These are phyloP conservation scores for Rhagoletis pomonella DNA, from an alignment of 1,140 invertebrate species.

Conservation along the genomic window DNA sequence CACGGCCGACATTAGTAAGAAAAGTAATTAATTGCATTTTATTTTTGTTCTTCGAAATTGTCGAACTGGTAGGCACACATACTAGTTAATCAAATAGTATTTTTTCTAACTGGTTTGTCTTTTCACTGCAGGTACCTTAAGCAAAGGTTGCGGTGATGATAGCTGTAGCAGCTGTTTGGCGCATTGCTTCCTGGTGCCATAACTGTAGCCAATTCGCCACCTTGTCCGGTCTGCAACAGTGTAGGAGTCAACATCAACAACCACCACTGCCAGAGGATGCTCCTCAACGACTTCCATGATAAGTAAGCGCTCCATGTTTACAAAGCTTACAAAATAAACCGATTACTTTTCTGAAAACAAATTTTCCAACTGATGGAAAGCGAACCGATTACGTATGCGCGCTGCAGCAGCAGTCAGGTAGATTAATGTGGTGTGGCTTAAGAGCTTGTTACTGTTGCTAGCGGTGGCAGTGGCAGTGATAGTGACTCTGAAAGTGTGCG, in stretches of 20 bases:
- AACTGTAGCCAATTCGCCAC: constrained; percentile 1
- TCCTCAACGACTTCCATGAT: background rate
- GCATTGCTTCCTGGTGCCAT: constrained; percentile 44
- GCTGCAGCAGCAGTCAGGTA: background rate
- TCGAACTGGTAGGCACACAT: too few species aligned
- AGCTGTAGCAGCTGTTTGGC: constrained; percentile 1
- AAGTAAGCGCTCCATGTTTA: background rate
- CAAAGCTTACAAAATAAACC: constrained; percentile 38
- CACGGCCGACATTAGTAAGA: too few species aligned
- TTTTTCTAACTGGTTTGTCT: too few species aligned
- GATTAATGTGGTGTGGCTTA: constrained; percentile 4
- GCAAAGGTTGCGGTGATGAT: background rate
- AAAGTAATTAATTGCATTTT: too few species aligned
- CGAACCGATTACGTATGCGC: constrained; percentile 17
- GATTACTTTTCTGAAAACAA: constrained; percentile 40
- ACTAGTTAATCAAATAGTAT: too few species aligned
- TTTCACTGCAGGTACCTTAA: background rate
- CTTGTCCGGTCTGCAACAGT: background rate
- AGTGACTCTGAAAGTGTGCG: background rate
- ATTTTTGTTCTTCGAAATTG: too few species aligned
- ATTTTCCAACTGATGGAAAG: constrained; percentile 49
- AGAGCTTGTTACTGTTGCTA: constrained; percentile 14
- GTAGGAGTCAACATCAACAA: constrained; percentile 16
- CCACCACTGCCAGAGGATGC: constrained; percentile 6
- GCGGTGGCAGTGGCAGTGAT: background rate